A percentile compares a stretch with the other conserved stretches of the same genome.
These are phyloP conservation scores for Acanthurus lineatus DNA, from an alignment of 2,797 vertebrate species.

Conservation along the genomic window DNA sequence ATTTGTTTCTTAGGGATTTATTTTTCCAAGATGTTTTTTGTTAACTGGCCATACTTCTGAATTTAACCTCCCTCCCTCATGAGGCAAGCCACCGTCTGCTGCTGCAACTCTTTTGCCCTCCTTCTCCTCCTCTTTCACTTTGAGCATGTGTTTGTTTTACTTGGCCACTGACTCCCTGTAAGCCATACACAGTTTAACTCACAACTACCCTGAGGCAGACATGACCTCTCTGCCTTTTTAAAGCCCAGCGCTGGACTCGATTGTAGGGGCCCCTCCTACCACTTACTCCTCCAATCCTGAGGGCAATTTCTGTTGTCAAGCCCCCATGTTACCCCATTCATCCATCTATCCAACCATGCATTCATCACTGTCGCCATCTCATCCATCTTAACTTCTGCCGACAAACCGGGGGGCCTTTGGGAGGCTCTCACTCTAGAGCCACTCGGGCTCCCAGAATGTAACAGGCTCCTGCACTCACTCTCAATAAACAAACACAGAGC, in stretches of 20 bases:
- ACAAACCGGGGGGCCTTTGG: slow-evolving; percentile 58
- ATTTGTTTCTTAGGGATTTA: slow-evolving; percentile 67
- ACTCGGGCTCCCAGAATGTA: slow-evolving; percentile 77
- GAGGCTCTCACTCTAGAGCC: slow-evolving; percentile 73
- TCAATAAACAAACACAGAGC: slow-evolving; percentile 87
- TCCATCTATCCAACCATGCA: slow-evolving; percentile 78
- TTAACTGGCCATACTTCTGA: slow-evolving; percentile 66
- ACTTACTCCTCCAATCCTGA: slow-evolving; percentile 76
- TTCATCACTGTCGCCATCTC: slow-evolving; percentile 84
- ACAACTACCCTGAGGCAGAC: slow-evolving; percentile 81
- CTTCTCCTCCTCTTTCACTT: slow-evolving; percentile 63
- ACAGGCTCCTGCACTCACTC: slow-evolving; percentile 79
- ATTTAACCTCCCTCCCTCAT: slow-evolving; percentile 71
- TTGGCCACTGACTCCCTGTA: slow-evolving; percentile 84
- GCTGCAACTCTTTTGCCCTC: slow-evolving; percentile 50
- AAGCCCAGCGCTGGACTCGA: slow-evolving; percentile 62
- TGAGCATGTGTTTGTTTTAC: slow-evolving; percentile 87
- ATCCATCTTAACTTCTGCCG: slow-evolving; percentile 84
- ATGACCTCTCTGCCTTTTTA: slow-evolving; percentile 81
- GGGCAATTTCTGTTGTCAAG: slow-evolving; percentile 77
- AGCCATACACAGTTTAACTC: slow-evolving; percentile 85
- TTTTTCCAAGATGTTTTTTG: slow-evolving; percentile 67
- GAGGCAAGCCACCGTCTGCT: slow-evolving; percentile 68
- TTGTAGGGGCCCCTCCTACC: slow-evolving; percentile 47
- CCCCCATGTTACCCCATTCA: slow-evolving; percentile 83